Percentiles rank a stretch among this genome's conserved stretches.
phyloP scores from a whole-genome alignment of 1,140 invertebrate genomes.

The Cydia strobilella region DNA sequence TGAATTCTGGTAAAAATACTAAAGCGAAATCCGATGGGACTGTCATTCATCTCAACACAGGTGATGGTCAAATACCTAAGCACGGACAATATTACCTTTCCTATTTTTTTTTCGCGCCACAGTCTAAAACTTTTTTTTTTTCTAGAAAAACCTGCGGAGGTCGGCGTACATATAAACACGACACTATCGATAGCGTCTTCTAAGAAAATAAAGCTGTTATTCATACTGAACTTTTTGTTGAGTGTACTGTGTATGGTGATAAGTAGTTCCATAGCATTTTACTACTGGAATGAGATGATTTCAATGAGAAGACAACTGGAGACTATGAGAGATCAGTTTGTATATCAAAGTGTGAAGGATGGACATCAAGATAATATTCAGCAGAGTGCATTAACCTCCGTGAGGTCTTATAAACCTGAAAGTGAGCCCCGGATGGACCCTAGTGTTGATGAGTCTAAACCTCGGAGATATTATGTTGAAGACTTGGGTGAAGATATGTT shows the following conservation, averaged over 20 bases:
- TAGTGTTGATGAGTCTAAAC: slow-evolving; percentile 47
- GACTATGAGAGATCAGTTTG: slow-evolving; percentile 59
- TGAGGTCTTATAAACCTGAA: slow-evolving; percentile 47
- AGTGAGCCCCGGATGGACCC: slow-evolving; percentile 57
- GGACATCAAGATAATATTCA: slow-evolving; percentile 49
- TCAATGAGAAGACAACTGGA: slow-evolving; percentile 67
- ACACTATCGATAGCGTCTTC: slow-evolving; percentile 75
- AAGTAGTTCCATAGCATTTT: slow-evolving; percentile 67
- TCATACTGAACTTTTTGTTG: slow-evolving; percentile 71
- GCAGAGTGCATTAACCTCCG: slow-evolving; percentile 58
- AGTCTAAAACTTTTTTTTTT: slow-evolving; percentile 42
- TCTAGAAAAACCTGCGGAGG: slow-evolving; percentile 71
- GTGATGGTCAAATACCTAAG: slow-evolving; percentile 51
- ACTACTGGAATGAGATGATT: slow-evolving; percentile 73
- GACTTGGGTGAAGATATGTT: slow-evolving; percentile 70
- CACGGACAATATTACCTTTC: not conserved
- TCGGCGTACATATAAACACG: slow-evolving; percentile 73
- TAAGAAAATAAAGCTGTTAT: slow-evolving; percentile 75
- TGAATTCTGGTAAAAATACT: slow-evolving; percentile 69
- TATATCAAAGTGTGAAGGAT: slow-evolving; percentile 56
- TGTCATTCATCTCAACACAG: slow-evolving; percentile 74
- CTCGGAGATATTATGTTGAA: slow-evolving; percentile 66
- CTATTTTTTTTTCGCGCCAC: slow-evolving; percentile 2
- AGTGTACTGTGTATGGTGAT: slow-evolving; percentile 68
- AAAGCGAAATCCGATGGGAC: slow-evolving; percentile 68